Base-by-base conservation (phyloP, 2,797 vertebrate genomes). In the Ispidina lecontei region DNA sequence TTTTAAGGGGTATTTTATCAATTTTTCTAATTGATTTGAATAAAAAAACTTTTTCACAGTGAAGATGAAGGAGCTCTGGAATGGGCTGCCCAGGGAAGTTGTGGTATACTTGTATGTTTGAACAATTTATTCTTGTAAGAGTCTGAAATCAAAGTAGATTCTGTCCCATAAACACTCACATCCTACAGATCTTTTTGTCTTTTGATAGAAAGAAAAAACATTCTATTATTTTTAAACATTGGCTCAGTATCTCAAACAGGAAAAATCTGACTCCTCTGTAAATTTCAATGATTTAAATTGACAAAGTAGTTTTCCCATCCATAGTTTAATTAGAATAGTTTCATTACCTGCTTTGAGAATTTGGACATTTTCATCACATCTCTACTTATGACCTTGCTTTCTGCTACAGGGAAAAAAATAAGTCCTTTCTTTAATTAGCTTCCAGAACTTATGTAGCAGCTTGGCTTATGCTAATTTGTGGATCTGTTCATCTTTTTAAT, bases 311-410 rank as follows among this genome's bases (percentile, higher is more conserved):
- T 88, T 91, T 65, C 25, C 60, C 14, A 59, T 63, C 55, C 37
- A 14, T 37, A 55, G 51, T 82, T 82, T 62, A 87, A 23, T 92
- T 67, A 73, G 15, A 83, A 87, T 84, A 67, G 22, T 91, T 94
- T 90, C 26, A 74, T 80, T 86, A 16, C 35, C 35, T 71, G 21
- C 43, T 81, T 69, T 67, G 43, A 65, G 54, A 14, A 56, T 75
- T 72, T 84, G 25, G 14, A 56, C 25, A 18, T 60, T n/a, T 52
- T 83, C 12, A 71, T 62, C 31, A 37, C 1, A 0, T 65, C 31
- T 80, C 22, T 83, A 29, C 20, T 59, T 62, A 33, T 23, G 70
- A 88, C 67, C 43, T 91, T 72, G 55, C 1, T 47, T 90, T 90
- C 47, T 75, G 16, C 17, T 77, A 21, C 19, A 1, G 19, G 1